Evolutionary conservation across 2,797 vertebrate genomes (phyloP).

Genomic region (Hippoglossus hippoglossus): DNA sequence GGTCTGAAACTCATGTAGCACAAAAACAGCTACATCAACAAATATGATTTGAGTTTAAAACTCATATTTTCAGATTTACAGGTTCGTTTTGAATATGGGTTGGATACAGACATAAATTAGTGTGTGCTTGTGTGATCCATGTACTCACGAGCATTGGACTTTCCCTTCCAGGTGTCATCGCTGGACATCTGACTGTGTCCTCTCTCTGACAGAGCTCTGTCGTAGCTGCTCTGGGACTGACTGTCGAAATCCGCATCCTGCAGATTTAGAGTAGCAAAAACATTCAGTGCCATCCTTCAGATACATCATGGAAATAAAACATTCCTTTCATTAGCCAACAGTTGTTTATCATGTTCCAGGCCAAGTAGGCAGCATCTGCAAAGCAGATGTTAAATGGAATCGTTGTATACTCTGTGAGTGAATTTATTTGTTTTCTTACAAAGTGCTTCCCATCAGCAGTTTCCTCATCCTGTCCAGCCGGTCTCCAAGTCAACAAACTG

Average conservation of each 20-base stretch:
- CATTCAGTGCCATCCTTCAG: background rate
- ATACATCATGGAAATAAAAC: background rate
- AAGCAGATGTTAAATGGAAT: background rate
- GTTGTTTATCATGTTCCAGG: background rate
- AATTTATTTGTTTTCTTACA: slow-evolving; percentile 82
- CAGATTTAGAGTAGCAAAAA: slow-evolving; percentile 13
- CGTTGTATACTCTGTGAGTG: background rate
- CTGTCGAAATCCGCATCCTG: slow-evolving; percentile 94
- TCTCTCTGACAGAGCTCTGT: slow-evolving; percentile 94
- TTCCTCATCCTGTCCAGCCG: slow-evolving; percentile 93
- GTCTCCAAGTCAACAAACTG: slow-evolving; percentile 96
- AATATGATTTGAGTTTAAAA: background rate
- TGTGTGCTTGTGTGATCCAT: background rate
- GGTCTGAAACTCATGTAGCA: slow-evolving; percentile 85
- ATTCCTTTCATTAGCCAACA: background rate
- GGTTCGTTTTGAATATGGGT: background rate
- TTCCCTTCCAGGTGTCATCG: slow-evolving; percentile 95
- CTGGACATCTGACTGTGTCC: slow-evolving; percentile 97
- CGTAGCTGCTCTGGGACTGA: slow-evolving; percentile 95
- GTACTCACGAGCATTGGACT: slow-evolving; percentile 89
- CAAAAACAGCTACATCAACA: background rate
- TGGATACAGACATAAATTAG: background rate
- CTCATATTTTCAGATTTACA: background rate
- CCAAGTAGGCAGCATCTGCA: background rate
- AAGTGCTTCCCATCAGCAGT: slow-evolving; percentile 88